Evolutionary conservation across 1,140 invertebrate genomes (phyloP), one percentile per base, ranked within the genome.

Genomic region (Drosophila triauraria): DNA sequence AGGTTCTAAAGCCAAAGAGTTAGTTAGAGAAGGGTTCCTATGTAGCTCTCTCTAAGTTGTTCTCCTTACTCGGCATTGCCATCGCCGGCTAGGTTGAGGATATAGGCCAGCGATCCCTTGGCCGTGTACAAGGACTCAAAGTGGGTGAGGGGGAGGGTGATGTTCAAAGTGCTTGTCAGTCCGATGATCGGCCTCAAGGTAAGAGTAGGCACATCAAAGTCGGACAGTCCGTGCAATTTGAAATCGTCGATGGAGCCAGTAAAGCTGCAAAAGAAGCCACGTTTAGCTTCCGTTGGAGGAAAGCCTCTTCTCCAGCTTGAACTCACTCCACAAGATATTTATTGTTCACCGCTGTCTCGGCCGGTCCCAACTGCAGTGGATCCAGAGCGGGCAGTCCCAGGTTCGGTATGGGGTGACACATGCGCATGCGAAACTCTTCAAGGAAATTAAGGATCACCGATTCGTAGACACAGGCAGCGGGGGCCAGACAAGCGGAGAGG

Each of bases 381-480:
- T 92, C 91, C 47, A 92, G 51, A 1, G 91, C 82, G 10, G 87
- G 91, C 8, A 92, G 59, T 0, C 91, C 91, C 47, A 92, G 69
- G 48, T 80, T 82, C 0, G 91, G 91, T 48, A 92, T 92, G 1
- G 91, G 91, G 54, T 92, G 91, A 17, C 91, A 92, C 91, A 92
- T 92, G 2, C 91, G 91, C 50, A 51, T 38, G 8, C 76, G 57
- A 12, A 92, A 75, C 62, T 90, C 72, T 0, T 90, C 25, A 0
- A 92, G 62, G 54, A 92, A 91, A 8, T 27, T n/a, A 3, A 50
- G 20, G 44, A 92, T 79, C 15, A 30, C 43, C 4, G 53, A 43
- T 40, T 91, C 91, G 61, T 74, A 78, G 1, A 80, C 0, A 38
- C 83, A 75, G 4, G 58, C 58, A 7, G 51, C 75, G 1, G 86